phyloP scores from a whole-genome alignment of 2,797 vertebrate species.

The Hipposideros larvatus region DNA sequence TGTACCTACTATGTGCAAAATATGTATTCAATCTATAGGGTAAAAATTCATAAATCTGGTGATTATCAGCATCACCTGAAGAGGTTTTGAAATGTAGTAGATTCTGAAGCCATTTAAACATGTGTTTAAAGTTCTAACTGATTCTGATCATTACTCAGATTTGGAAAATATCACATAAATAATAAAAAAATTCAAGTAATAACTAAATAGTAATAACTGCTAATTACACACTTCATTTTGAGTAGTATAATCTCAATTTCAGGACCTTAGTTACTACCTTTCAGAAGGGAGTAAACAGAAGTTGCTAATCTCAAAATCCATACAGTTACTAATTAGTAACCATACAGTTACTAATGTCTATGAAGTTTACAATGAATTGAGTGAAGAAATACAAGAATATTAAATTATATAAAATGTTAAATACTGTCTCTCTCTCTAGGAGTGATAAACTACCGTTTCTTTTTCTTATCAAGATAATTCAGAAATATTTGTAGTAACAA shows the following conservation, averaged over 20 bases:
- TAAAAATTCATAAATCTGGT: conserved; percentile 32
- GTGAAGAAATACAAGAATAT: neutral
- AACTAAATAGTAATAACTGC: neutral
- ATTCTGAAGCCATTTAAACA: neutral
- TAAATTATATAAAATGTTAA: conserved; percentile 21
- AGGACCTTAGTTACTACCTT: neutral
- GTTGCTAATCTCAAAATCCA: neutral
- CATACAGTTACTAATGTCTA: neutral
- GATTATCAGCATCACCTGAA: neutral
- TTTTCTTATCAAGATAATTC: conserved; percentile 75
- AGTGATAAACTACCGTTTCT: neutral
- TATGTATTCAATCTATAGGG: neutral
- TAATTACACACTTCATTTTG: neutral
- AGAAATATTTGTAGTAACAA: conserved; percentile 84
- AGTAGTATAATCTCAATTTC: neutral
- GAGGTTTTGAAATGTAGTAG: conserved; percentile 15
- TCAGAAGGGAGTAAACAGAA: neutral
- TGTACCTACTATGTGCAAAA: neutral
- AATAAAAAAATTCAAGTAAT: neutral
- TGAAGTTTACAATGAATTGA: conserved; percentile 15
- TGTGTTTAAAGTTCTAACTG: neutral
- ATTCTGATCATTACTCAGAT: neutral
- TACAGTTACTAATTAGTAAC: neutral
- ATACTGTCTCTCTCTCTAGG: neutral
- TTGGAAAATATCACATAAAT: neutral